phyloP scores from a whole-genome alignment of 2,888 invertebrate species.

The Trilocha varians region DNA sequence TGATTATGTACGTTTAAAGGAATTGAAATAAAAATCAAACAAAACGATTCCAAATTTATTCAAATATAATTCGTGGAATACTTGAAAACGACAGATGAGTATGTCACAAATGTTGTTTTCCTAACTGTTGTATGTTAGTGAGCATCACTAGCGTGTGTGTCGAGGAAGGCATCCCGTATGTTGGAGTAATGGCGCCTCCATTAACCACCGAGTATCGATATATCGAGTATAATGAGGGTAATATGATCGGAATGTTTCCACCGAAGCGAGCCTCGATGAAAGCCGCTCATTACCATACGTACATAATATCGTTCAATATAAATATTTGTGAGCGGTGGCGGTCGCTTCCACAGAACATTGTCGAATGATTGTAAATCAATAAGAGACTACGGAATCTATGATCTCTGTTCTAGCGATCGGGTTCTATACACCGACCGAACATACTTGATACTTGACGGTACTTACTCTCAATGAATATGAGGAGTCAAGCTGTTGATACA shows the following conservation, averaged over 20 bases:
- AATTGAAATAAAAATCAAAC: no score
- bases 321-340: constrained; percentile 4
- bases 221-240: not conserved
- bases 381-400: constrained; percentile 22
- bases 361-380: constrained; percentile 51
- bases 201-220: not conserved
- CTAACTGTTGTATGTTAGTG: no score
- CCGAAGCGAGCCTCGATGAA: not conserved
- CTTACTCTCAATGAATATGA: no score
- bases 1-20: no score
- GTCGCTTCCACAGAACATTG: constrained; percentile 18
- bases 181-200: not conserved
- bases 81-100: no score
- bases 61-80: no score
- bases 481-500: no score
- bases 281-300: not conserved
- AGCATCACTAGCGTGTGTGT: no score
- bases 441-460: not conserved
- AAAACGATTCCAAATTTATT: no score
- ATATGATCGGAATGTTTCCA: not conserved
- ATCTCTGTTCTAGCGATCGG: not conserved
- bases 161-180: no score
- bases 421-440: not conserved
- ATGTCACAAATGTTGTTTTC: no score
- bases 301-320: not conserved